These are phyloP conservation scores for Drosophila sturtevanti DNA, from an alignment of 1,140 invertebrate species.

Conservation along the genomic window DNA sequence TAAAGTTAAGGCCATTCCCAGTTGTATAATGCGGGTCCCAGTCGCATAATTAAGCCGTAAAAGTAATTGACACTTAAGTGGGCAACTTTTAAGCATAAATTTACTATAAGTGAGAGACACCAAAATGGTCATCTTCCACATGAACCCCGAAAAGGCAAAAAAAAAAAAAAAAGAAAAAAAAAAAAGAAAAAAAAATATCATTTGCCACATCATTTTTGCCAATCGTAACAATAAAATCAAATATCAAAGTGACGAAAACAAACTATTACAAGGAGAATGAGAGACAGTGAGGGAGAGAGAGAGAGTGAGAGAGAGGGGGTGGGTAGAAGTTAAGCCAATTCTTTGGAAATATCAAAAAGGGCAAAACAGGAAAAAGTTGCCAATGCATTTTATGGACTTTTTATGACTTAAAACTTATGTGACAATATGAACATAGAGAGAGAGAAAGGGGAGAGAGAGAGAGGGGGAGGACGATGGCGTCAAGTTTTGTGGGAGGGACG, in stretches of 20 bases:
- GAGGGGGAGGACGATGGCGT: slow-evolving; percentile 1
- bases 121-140: slow-evolving; percentile 7
- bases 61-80: slow-evolving; percentile 75
- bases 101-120: slow-evolving; percentile 32
- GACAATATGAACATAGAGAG: slow-evolving; percentile 25
- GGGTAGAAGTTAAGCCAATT: background rate
- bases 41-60: slow-evolving; percentile 73
- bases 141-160: background rate
- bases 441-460: too few species aligned
- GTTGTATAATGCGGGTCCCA: slow-evolving; percentile 47
- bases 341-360: background rate
- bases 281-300: slow-evolving; percentile 10
- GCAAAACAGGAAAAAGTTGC: slow-evolving; percentile 54
- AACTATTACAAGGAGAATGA: slow-evolving; percentile 35
- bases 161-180: too few species aligned
- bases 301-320: slow-evolving; percentile 12
- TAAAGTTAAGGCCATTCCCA: slow-evolving; percentile 14
- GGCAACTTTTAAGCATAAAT: slow-evolving; percentile 68
- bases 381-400: slow-evolving; percentile 80
- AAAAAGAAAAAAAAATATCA: slow-evolving; percentile 16
- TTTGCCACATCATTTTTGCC: slow-evolving; percentile 75
- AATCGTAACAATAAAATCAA: slow-evolving; percentile 77
- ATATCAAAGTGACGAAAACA: slow-evolving; percentile 44
- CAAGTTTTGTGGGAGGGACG: slow-evolving; percentile 4
- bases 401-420: slow-evolving; percentile 79